These are phyloP conservation scores for Euproctis similis DNA, from an alignment of 2,888 invertebrate genomes.

Conservation along the genomic window DNA sequence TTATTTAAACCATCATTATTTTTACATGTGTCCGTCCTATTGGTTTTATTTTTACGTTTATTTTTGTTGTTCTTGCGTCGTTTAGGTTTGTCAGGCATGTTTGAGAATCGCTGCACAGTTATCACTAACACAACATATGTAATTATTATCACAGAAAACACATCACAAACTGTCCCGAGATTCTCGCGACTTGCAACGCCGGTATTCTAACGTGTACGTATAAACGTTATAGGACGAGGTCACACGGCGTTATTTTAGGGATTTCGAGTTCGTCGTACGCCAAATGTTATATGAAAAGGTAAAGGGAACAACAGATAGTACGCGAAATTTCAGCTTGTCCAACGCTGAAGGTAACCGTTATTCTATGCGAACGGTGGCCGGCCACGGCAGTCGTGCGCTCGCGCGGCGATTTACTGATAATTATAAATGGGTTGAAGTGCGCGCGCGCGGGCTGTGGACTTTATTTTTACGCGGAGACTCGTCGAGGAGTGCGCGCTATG, in stretches of 20 bases:
- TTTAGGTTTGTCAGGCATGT: constrained; percentile 63
- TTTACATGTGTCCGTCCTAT: constrained; percentile 36
- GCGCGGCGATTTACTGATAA: constrained; percentile 73
- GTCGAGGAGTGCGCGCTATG: constrained; percentile 61
- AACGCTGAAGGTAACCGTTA: constrained; percentile 47
- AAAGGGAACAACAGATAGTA: constrained; percentile 29
- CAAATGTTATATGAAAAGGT: constrained; percentile 37
- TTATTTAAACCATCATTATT: constrained; percentile 32
- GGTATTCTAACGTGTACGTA: constrained; percentile 57
- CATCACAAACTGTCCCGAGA: constrained; percentile 36
- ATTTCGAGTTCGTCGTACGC: constrained; percentile 36
- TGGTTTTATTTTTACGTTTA: constrained; percentile 62
- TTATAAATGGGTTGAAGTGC: constrained; percentile 73
- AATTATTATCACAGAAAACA: constrained; percentile 51
- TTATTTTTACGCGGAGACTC: constrained; percentile 74
- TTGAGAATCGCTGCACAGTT: constrained; percentile 46
- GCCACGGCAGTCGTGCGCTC: constrained; percentile 66
- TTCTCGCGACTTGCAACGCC: constrained; percentile 42
- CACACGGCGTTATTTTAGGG: constrained; percentile 37
- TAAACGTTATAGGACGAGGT: constrained; percentile 34
- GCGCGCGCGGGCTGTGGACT: constrained; percentile 66
- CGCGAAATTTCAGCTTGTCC: constrained; percentile 38
- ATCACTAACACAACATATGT: constrained; percentile 57
- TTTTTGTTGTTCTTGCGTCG: constrained; percentile 67
- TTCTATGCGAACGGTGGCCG: constrained; percentile 62